A percentile compares a stretch with the other conserved stretches of the same genome.
Conservation (phyloP, 1,140 invertebrate genomes). For the Drosophila sturtevanti region DNA sequence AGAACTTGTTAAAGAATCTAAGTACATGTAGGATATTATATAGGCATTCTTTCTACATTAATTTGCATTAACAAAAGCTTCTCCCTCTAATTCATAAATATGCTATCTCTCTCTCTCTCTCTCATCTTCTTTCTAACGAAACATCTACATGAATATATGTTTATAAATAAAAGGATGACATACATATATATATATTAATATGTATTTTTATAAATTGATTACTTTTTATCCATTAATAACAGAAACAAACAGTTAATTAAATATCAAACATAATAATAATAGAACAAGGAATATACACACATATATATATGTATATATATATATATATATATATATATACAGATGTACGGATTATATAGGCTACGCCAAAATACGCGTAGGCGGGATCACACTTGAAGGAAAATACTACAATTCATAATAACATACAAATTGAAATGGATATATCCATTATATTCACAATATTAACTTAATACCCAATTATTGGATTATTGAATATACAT, state of each 20-base stretch:
- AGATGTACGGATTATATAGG: slow-evolving; percentile 26
- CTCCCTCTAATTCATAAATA: neutral
- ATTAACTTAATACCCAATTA: slow-evolving; percentile 15
- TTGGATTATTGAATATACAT: too few relatives aligned
- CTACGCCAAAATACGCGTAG: slow-evolving; percentile 31
- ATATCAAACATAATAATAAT: slow-evolving; percentile 61
- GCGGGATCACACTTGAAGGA: slow-evolving; percentile 63
- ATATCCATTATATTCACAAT: slow-evolving; percentile 17
- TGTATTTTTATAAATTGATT: slow-evolving; percentile 9
- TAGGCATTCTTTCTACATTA: too few relatives aligned
- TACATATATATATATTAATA: slow-evolving; percentile 6
- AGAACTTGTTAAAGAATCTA: too few relatives aligned
- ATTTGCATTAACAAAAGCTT: neutral
- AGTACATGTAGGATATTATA: too few relatives aligned
- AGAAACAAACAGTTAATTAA: slow-evolving; percentile 51
- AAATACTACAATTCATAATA: slow-evolving; percentile 51
- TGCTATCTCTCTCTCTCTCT: neutral
- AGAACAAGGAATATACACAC: slow-evolving; percentile 12
- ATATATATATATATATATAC: too few relatives aligned
- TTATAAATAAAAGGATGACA: slow-evolving; percentile 10
- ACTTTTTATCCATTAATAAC: slow-evolving; percentile 27
- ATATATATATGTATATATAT: too few relatives aligned
- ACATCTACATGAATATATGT: neutral
- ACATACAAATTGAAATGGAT: slow-evolving; percentile 30
- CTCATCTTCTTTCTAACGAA: neutral